Evolutionary conservation across 2,113 vertebrate genomes (phyloP).

Genomic region (Malurus melanocephalus): DNA sequence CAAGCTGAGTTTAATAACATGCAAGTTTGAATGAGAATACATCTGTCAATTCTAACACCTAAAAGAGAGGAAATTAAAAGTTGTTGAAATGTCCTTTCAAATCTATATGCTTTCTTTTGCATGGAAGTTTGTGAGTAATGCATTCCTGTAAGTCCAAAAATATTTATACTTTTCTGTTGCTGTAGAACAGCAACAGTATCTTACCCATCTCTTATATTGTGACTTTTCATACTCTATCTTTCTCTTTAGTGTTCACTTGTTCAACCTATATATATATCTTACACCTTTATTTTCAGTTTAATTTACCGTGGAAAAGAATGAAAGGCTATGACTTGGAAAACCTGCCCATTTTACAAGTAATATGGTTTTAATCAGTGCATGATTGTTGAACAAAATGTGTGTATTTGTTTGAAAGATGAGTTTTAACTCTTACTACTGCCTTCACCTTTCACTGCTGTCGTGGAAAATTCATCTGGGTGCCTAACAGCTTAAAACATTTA

Average conservation of each 20-base stretch:
- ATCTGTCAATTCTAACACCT: neutral
- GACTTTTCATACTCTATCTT: neutral
- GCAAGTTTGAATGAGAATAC: neutral
- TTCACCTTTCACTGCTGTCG: neutral
- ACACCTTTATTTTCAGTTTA: neutral
- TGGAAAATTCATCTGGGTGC: neutral
- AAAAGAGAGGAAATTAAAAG: conserved; percentile 30
- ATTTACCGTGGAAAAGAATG: neutral
- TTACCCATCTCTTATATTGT: neutral
- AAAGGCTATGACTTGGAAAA: neutral
- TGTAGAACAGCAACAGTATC: neutral
- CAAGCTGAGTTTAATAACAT: neutral
- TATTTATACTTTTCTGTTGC: neutral
- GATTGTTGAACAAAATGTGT: neutral
- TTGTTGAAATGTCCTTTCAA: neutral
- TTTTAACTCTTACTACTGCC: neutral
- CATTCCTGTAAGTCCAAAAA: neutral
- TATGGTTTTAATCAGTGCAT: neutral
- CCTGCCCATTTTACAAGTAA: neutral
- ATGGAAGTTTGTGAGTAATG: neutral
- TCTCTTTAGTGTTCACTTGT: neutral
- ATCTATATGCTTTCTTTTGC: neutral
- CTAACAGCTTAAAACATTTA: neutral
- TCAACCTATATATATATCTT: neutral
- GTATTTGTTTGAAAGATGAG: neutral